Conservation (phyloP, 1,140 invertebrate species). For the Drosophila repletoides region DNA sequence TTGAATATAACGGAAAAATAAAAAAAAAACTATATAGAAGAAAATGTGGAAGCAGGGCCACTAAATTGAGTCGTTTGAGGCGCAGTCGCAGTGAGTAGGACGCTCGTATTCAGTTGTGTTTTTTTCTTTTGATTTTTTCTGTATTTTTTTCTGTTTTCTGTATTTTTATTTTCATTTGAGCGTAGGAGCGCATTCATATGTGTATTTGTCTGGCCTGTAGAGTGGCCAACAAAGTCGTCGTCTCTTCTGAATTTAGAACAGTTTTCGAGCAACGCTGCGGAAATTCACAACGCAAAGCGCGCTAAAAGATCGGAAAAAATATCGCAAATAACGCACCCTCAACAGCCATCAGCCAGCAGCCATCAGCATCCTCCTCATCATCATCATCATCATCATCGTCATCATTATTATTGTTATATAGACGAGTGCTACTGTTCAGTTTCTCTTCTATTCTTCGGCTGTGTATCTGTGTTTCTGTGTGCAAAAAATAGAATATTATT, state of each 20-base stretch:
- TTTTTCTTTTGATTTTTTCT: slow-evolving; percentile 8
- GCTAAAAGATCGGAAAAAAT: slow-evolving; percentile 26
- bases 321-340: slow-evolving; percentile 27
- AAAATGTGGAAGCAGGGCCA: slow-evolving; percentile 41
- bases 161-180: too few species aligned
- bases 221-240: slow-evolving; percentile 8
- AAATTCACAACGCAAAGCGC: slow-evolving; percentile 41
- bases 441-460: not conserved
- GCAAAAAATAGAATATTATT: slow-evolving; percentile 65
- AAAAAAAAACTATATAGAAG: slow-evolving; percentile 14
- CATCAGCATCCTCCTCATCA: too few species aligned
- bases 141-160: slow-evolving; percentile 1
- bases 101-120: slow-evolving; percentile 23
- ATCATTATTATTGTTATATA: slow-evolving; percentile 16
- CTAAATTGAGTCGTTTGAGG: slow-evolving; percentile 71
- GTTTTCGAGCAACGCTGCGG: slow-evolving; percentile 53
- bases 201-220: not conserved
- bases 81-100: slow-evolving; percentile 65
- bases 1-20: slow-evolving; percentile 64
- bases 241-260: slow-evolving; percentile 63
- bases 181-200: slow-evolving; percentile 43
- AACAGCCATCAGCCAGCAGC: too few species aligned
- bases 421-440: slow-evolving; percentile 12
- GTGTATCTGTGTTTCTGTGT: slow-evolving; percentile 51
- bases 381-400: too few species aligned